Evolutionary conservation across 2,113 vertebrate genomes (phyloP).

Genomic region (Bujurquina vittata): DNA sequence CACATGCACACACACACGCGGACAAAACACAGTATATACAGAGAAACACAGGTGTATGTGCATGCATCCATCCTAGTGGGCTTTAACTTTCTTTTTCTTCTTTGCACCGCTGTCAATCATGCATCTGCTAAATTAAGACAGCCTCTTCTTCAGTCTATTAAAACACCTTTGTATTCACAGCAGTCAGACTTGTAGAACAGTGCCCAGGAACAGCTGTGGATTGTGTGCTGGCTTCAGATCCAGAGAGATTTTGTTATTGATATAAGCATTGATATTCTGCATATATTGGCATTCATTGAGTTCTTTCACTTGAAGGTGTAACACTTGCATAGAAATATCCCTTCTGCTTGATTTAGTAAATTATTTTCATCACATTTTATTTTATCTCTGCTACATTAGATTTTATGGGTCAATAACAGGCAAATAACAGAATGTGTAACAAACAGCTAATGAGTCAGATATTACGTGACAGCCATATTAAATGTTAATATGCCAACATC

Average conservation of each 20-base stretch:
- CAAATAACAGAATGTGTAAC: conserved; percentile 37
- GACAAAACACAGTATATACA: neutral
- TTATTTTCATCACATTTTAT: conserved; percentile 47
- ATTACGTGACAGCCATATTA: conserved; percentile 39
- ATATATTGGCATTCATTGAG: neutral
- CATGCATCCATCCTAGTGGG: conserved; percentile 24
- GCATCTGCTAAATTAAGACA: conserved; percentile 52
- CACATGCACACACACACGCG: neutral
- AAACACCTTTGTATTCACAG: conserved; percentile 53
- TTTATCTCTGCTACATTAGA: conserved; percentile 35
- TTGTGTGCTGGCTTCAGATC: conserved; percentile 38
- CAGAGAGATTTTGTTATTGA: conserved; percentile 44
- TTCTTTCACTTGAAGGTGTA: neutral
- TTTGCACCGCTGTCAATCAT: conserved; percentile 60
- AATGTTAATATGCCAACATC: conserved; percentile 8
- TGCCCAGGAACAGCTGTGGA: conserved; percentile 21
- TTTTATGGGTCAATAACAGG: conserved; percentile 31
- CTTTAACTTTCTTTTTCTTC: conserved; percentile 41
- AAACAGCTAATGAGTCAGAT: conserved; percentile 48
- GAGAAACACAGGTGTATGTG: neutral
- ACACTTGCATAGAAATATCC: neutral
- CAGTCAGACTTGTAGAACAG: conserved; percentile 47
- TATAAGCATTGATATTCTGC: conserved; percentile 45
- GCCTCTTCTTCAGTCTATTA: conserved; percentile 33
- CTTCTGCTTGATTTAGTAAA: conserved; percentile 2